phyloP scores from a whole-genome alignment of 2,888 invertebrate species.

The Trissolcus japonicus region DNA sequence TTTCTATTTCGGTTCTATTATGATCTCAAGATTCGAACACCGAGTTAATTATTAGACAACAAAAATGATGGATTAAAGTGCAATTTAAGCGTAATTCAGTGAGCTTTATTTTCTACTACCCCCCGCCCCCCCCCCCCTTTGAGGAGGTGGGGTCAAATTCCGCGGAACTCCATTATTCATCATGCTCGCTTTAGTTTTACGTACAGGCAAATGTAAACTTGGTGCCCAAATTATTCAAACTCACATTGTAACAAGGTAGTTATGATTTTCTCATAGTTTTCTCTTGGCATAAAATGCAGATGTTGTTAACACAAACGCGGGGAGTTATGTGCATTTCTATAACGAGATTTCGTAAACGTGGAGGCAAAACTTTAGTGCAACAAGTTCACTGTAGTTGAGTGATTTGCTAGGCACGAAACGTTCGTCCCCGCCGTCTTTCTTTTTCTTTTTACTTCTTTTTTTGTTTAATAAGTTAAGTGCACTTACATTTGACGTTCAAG shows the following conservation, averaged over 20 bases:
- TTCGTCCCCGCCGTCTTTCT: conserved; percentile 5
- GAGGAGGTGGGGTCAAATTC: no score
- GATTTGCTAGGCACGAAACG: conserved; percentile 5
- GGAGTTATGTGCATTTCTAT: conserved; percentile 44
- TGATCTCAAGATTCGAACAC: no score
- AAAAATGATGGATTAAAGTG: conserved; percentile 31
- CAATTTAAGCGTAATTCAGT: conserved; percentile 31
- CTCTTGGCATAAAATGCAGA: conserved; percentile 47
- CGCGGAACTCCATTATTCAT: conserved; percentile 33
- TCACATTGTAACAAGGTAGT: conserved; percentile 48
- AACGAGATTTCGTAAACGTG: conserved; percentile 41
- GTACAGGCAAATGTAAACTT: conserved; percentile 36
- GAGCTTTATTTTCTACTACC: conserved; percentile 25
- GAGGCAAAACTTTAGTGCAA: conserved; percentile 34
- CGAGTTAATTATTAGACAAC: no score
- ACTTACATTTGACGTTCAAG: conserved; percentile 78
- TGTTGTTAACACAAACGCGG: conserved; percentile 43
- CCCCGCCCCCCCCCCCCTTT: no score
- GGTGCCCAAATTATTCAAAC: conserved; percentile 49
- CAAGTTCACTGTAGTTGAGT: conserved; percentile 33
- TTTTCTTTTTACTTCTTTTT: background rate
- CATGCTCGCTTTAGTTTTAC: conserved; percentile 42
- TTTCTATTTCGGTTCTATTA: no score
- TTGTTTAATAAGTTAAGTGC: conserved; percentile 8
- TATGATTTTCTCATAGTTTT: conserved; percentile 54